phyloP scores from a whole-genome alignment of 2,888 invertebrate genomes.

The Microchrysa polita region DNA sequence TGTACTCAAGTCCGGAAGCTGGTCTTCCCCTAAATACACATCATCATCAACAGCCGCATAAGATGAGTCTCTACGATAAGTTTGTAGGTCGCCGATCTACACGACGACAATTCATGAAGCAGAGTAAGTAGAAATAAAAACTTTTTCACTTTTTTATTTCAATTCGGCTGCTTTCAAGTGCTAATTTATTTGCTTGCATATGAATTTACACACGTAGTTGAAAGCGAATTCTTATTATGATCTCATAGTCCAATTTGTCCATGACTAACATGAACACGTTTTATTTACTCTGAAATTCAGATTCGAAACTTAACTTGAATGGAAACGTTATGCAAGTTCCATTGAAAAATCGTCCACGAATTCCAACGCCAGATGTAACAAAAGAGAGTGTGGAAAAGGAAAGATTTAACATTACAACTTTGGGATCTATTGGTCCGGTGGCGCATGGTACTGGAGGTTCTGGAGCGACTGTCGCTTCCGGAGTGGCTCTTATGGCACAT shows the following conservation, averaged over 20 bases:
- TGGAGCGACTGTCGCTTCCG: conserved; percentile 63
- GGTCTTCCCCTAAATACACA: conserved; percentile 61
- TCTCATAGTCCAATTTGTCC: not conserved
- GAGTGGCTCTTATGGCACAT: conserved; percentile 77
- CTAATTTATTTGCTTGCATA: conserved; percentile 7
- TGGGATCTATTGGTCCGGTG: conserved; percentile 54
- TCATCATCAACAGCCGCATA: conserved; percentile 64
- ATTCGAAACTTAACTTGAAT: conserved; percentile 72
- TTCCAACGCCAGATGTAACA: conserved; percentile 88
- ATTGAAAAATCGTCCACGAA: conserved; percentile 80
- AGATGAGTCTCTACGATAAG: conserved; percentile 86
- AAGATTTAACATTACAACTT: conserved; percentile 66
- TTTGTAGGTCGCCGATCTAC: conserved; percentile 81
- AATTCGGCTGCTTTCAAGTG: not conserved
- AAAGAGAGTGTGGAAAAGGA: conserved; percentile 81
- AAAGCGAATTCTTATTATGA: not conserved
- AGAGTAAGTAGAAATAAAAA: conserved; percentile 66
- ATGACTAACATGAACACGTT: conserved; percentile 10
- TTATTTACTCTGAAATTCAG: conserved; percentile 62
- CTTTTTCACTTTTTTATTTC: not conserved
- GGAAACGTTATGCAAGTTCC: conserved; percentile 70
- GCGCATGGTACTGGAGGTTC: conserved; percentile 59
- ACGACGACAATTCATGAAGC: conserved; percentile 69
- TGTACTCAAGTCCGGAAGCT: conserved; percentile 73
- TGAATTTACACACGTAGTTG: not conserved